These are phyloP conservation scores for Salvator merianae DNA, from an alignment of 2,113 vertebrate genomes.

Conservation along the genomic window DNA sequence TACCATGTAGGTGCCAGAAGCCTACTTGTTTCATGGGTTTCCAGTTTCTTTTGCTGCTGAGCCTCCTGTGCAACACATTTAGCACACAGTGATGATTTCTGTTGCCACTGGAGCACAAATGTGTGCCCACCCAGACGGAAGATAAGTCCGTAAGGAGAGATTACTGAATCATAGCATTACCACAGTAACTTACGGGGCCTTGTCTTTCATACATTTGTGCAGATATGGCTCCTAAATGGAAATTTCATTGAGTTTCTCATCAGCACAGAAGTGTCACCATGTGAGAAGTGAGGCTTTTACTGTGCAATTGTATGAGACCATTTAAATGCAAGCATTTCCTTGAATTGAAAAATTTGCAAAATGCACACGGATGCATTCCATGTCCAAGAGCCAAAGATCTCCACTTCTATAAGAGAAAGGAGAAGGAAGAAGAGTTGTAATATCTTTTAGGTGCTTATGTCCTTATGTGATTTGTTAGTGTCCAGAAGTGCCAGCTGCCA, in stretches of 20 bases:
- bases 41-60: slow-evolving; percentile 67
- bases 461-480: too few species aligned
- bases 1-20: slow-evolving; percentile 61
- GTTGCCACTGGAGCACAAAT: slow-evolving; percentile 46
- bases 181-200: slow-evolving; percentile 26
- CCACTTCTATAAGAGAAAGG: neutral
- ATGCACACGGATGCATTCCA: neutral
- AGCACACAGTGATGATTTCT: slow-evolving; percentile 51
- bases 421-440: neutral
- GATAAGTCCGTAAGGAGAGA: slow-evolving; percentile 53
- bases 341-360: neutral
- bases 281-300: neutral
- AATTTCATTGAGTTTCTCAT: neutral
- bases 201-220: slow-evolving; percentile 9
- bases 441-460: neutral
- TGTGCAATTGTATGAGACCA: neutral
- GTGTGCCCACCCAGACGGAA: slow-evolving; percentile 33
- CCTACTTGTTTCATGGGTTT: slow-evolving; percentile 49
- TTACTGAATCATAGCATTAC: slow-evolving; percentile 25
- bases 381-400: neutral
- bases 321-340: neutral
- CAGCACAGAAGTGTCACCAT: neutral
- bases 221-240: too few species aligned
- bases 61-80: slow-evolving; percentile 77
- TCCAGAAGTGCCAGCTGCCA: too few species aligned